phyloP scores from a whole-genome alignment of 1,140 invertebrate species.

The Zaprionus lachaisei region DNA sequence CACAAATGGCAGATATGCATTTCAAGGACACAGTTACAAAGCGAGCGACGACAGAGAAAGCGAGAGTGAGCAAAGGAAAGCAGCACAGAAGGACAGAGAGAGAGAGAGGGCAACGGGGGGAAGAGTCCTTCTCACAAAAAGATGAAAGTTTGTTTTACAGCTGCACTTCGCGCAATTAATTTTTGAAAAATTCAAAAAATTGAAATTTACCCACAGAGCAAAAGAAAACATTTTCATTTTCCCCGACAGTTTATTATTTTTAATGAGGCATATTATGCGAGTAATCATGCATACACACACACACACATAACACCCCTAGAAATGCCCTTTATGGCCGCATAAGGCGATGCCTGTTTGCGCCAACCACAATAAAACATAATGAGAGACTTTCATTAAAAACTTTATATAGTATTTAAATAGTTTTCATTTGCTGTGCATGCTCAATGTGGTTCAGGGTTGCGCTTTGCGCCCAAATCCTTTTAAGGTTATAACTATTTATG shows the following conservation, averaged over 20 bases:
- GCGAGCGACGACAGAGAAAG: constrained; percentile 22
- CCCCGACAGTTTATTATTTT: constrained; percentile 81
- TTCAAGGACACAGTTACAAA: constrained; percentile 79
- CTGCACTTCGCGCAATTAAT: constrained; percentile 75
- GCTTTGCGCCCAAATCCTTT: constrained; percentile 27
- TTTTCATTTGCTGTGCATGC: constrained; percentile 13
- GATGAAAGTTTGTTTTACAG: constrained; percentile 62
- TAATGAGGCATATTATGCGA: constrained; percentile 75
- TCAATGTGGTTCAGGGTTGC: constrained; percentile 33
- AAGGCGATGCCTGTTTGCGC: not conserved
- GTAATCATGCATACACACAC: constrained; percentile 55
- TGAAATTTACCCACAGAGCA: constrained; percentile 42
- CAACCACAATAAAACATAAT: constrained; percentile 56
- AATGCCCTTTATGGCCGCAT: not conserved
- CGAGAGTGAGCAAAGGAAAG: not conserved
- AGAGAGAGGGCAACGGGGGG: constrained; percentile 20
- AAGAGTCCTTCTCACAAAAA: constrained; percentile 41
- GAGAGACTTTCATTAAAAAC: constrained; percentile 48
- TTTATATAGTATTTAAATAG: constrained; percentile 16
- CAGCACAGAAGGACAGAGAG: not conserved
- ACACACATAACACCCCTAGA: not conserved
- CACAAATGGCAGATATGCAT: constrained; percentile 73
- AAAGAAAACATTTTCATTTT: constrained; percentile 65
- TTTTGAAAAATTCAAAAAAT: constrained; percentile 58
- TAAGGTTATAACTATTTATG: constrained; percentile 21